A percentile compares a stretch with the other conserved stretches of the same genome.
Conservation (phyloP, 2,113 vertebrate species). For the Ranitomeya variabilis region DNA sequence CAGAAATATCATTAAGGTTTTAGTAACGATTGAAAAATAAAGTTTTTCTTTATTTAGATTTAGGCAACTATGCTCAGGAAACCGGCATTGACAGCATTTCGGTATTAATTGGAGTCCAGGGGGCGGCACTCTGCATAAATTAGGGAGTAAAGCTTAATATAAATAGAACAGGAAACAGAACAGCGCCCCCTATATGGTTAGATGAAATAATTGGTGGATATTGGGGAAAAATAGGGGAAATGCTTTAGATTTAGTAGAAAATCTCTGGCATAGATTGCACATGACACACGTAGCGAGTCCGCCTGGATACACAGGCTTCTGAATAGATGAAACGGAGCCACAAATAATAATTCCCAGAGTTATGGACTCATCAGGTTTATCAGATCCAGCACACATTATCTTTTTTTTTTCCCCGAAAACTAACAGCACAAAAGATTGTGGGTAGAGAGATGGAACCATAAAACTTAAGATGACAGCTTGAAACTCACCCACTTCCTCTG, state of each 20-base stretch:
- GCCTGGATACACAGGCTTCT: not conserved
- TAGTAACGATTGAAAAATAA: not conserved
- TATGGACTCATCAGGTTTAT: constrained; percentile 12
- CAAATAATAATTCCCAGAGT: not conserved
- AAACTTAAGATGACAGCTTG: not conserved
- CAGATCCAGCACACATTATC: constrained; percentile 1
- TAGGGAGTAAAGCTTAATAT: not conserved
- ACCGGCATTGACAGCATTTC: not conserved
- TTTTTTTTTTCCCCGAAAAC: not conserved
- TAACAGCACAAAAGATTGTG: constrained; percentile 55
- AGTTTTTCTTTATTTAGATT: not conserved
- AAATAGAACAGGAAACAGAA: not conserved
- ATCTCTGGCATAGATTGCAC: not conserved
- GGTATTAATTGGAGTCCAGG: not conserved
- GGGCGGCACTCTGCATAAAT: not conserved
- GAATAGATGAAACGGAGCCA: not conserved
- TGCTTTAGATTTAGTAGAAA: not conserved
- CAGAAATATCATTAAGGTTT: not conserved
- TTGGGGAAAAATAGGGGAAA: not conserved
- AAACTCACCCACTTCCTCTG: not conserved
- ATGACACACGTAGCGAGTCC: not conserved
- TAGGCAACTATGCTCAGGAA: not conserved
- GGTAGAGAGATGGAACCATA: not conserved
- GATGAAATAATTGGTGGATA: not conserved
- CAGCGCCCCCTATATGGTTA: constrained; percentile 12